A percentile compares a stretch with the other conserved stretches of the same genome.
Conservation (phyloP, 2,888 invertebrate species). For the Drosophila nr. medialis region DNA sequence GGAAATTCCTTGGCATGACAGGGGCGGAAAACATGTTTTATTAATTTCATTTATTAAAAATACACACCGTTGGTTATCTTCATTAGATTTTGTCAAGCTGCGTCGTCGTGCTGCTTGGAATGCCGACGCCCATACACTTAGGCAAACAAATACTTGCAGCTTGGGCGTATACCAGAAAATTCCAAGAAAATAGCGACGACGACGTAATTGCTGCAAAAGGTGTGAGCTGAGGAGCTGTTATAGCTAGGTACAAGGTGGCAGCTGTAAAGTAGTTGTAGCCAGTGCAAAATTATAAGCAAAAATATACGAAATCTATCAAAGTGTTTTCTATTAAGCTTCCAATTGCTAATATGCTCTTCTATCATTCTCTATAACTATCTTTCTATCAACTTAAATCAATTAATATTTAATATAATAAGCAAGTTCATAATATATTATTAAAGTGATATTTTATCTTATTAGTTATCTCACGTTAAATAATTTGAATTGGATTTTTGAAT, state of each 20-base stretch:
- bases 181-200: slow-evolving; percentile 39
- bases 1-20: slow-evolving; percentile 14
- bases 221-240: slow-evolving; percentile 6
- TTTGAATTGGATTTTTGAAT: not conserved
- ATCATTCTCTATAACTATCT: not conserved
- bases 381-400: not conserved
- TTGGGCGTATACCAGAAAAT: slow-evolving; percentile 35
- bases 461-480: not conserved
- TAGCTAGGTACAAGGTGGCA: not conserved
- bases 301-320: not conserved
- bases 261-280: not conserved
- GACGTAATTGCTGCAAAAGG: slow-evolving; percentile 11
- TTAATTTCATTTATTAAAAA: slow-evolving; percentile 82
- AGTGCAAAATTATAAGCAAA: not conserved
- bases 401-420: not conserved
- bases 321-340: not conserved
- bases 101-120: slow-evolving; percentile 13
- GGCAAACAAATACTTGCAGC: slow-evolving; percentile 32
- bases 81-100: slow-evolving; percentile 57
- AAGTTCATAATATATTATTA: too few relatives aligned
- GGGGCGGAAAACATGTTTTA: slow-evolving; percentile 67
- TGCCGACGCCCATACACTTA: slow-evolving; percentile 22
- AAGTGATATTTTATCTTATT: not conserved
- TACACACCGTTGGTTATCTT: slow-evolving; percentile 67
- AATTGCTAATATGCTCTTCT: too few relatives aligned